Evolutionary conservation across 2,888 invertebrate species (phyloP).

Genomic region (Lacanobia oleracea): DNA sequence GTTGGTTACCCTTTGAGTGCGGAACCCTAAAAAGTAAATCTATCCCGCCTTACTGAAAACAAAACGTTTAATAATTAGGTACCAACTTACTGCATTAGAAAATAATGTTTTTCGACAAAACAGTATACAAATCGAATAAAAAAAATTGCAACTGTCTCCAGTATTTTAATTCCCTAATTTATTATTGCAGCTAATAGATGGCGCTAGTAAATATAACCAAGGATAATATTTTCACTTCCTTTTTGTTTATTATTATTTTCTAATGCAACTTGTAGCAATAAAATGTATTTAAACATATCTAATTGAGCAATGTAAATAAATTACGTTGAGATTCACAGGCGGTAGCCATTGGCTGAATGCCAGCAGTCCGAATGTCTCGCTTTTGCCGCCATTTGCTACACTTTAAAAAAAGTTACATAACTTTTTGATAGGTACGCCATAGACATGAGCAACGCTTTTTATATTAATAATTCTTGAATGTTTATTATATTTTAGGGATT

Average conservation of each 20-base stretch:
- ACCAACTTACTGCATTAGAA: too few species aligned
- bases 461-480: conserved; percentile 27
- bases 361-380: conserved; percentile 45
- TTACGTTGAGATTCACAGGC: conserved; percentile 54
- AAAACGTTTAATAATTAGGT: too few species aligned
- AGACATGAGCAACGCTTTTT: conserved; percentile 26
- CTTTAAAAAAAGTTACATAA: conserved; percentile 40
- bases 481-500: conserved; percentile 14
- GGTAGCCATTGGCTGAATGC: conserved; percentile 46
- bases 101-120: too few species aligned
- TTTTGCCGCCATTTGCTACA: conserved; percentile 40
- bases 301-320: conserved; percentile 62
- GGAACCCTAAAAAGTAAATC: too few species aligned
- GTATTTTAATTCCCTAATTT: not conserved
- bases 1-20: too few species aligned
- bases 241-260: conserved; percentile 56
- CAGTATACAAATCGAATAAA: too few species aligned
- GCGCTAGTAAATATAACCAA: conserved; percentile 23
- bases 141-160: not conserved
- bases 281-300: conserved; percentile 56
- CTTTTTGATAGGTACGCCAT: conserved; percentile 23
- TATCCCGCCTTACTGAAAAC: too few species aligned
- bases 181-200: conserved; percentile 28
- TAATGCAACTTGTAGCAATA: conserved; percentile 50
- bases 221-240: conserved; percentile 30